Evolutionary conservation across 2,888 invertebrate species (phyloP).

Genomic region (Andrena fulva): DNA sequence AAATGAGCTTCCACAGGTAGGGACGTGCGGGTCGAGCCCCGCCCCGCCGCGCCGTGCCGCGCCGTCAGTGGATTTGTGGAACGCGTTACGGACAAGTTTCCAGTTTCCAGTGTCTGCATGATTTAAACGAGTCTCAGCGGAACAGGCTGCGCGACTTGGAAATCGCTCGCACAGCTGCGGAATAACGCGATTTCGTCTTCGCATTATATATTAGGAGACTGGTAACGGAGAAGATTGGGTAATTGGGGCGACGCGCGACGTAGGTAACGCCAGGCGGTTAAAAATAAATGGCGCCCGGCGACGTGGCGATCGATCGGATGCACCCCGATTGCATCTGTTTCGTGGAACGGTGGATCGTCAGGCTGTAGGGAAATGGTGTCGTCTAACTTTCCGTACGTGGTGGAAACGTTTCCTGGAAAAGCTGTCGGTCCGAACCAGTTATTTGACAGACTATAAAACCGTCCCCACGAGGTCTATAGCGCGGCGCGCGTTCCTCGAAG

Average conservation of each 20-base stretch:
- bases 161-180: neutral
- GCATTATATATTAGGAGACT: neutral
- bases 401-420: constrained; percentile 11
- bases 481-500: constrained; percentile 22
- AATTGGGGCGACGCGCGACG: neutral
- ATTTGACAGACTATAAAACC: constrained; percentile 30
- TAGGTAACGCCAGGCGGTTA: too few relatives aligned
- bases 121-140: constrained; percentile 13
- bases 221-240: neutral
- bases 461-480: neutral
- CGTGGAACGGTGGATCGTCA: neutral
- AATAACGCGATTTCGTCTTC: neutral
- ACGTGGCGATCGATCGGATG: neutral
- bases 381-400: neutral
- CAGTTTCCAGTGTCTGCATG: constrained; percentile 6
- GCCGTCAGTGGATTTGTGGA: too few relatives aligned
- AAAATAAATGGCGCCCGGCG: too few relatives aligned
- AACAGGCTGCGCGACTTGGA: neutral
- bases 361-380: neutral
- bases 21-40: too few relatives aligned
- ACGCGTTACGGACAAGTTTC: neutral
- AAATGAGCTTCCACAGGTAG: constrained; percentile 5
- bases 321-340: constrained; percentile 1
- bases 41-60: too few relatives aligned
- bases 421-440: neutral